Base-by-base conservation (phyloP, 2,888 invertebrate genomes). In the Apodemia zela region DNA sequence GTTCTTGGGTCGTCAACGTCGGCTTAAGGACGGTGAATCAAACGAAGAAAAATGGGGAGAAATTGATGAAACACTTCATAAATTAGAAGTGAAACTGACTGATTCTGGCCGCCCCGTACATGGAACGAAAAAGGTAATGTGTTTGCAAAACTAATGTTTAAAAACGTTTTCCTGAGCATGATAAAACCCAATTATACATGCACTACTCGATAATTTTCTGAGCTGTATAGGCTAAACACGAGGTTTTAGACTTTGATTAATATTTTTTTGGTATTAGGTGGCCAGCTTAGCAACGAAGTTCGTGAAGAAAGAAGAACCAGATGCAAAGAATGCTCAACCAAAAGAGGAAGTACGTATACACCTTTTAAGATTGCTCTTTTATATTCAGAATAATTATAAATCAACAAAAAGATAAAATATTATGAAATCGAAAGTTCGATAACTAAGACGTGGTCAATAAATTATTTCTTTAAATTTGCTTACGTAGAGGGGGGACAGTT, bases 221-320 rank as follows among this genome's bases (percentile, higher is more conserved):
- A 25, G 25, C 25, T 25, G 25, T 3, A 25, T 25, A 25, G 25
- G 25, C 25, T 25, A 2, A 11, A 10, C 11, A 35, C 11, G 35
- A 10, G 3, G 11, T 3, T 35, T 35, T 35, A 11, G 10, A 8
- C 11, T 11, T 35, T 35, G 11, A 8, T 35, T 11, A 33, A 62
- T n/a, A 17, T 57, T 33, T 58, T 61, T 54, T 65, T 35, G 10
- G 11, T 63, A 70, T 35, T 69, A 89, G 89, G 97, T 98, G 11
- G 97, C 97, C 47, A 95, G 95, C 64, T 95, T 98, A 88, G 97
- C 97, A n/a, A 97, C 80, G 10, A 89, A 87, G 70, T 90, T 90
- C 65, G 96, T 81, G 93, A 97, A 91, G 74, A 92, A 93, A 74
- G 93, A 87, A 59, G 93, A 93, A 74, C 87, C 91, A 35, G 93